phyloP scores from a whole-genome alignment of 2,888 invertebrate species.

The Nomada flava region DNA sequence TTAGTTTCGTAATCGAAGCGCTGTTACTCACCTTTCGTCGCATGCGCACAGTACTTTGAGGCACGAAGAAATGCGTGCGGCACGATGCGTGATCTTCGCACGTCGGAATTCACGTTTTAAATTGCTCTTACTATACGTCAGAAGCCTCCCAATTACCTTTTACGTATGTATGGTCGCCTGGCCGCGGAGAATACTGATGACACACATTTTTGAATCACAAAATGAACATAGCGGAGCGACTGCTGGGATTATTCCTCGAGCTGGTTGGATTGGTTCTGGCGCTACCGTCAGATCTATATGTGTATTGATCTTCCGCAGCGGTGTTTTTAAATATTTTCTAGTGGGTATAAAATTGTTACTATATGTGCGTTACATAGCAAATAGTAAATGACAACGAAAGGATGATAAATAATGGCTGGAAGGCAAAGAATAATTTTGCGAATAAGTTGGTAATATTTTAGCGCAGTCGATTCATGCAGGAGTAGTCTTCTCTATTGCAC shows the following conservation, averaged over 20 bases:
- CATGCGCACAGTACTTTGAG: conserved; percentile 49
- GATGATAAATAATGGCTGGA: neutral
- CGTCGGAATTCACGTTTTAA: conserved; percentile 13
- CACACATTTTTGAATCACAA: conserved; percentile 15
- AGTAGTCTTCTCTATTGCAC: no score
- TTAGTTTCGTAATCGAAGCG: conserved; percentile 8
- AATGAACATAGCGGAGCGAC: conserved; percentile 16
- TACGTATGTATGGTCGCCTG: neutral
- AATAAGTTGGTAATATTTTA: neutral
- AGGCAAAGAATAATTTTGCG: neutral
- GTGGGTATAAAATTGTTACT: neutral
- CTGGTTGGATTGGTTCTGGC: conserved; percentile 42
- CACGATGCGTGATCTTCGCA: conserved; percentile 13
- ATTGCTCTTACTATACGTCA: conserved; percentile 7
- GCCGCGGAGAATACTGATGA: neutral
- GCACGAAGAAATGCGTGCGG: conserved; percentile 18
- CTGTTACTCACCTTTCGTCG: conserved; percentile 52
- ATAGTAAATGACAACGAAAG: neutral
- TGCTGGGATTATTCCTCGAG: conserved; percentile 33
- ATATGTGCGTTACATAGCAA: neutral
- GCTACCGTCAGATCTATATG: conserved; percentile 49
- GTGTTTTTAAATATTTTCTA: conserved; percentile 47
- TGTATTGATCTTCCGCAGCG: conserved; percentile 53
- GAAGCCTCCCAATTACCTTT: conserved; percentile 1
- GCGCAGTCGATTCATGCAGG: no score